Conservation (phyloP, 2,888 invertebrate genomes). For the Lithophane semibrunnea region DNA sequence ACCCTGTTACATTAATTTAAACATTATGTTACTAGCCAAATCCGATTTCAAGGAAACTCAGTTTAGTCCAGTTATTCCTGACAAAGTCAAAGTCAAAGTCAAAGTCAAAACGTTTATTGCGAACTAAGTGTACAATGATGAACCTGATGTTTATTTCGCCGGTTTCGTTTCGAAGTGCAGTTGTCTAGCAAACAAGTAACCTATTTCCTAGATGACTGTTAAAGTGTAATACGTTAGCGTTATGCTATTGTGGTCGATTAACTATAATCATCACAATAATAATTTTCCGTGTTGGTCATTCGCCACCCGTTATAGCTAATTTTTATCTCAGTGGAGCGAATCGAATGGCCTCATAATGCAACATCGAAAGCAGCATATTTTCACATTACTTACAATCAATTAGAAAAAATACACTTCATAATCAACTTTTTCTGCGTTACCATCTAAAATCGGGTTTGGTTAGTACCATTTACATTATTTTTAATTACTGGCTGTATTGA, state of each 20-base stretch:
- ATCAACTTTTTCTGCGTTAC: not conserved
- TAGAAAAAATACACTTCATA: not conserved
- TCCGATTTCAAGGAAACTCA: conserved; percentile 35
- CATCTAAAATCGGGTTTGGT: conserved; percentile 27
- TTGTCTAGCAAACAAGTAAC: conserved; percentile 20
- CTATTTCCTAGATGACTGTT: conserved; percentile 15
- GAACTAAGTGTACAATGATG: too few species aligned
- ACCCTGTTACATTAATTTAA: conserved; percentile 80
- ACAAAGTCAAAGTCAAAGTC: too few species aligned
- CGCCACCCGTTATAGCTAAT: not conserved
- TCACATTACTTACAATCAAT: not conserved
- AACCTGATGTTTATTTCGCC: not conserved
- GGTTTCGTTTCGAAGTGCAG: not conserved
- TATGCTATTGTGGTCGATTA: conserved; percentile 22
- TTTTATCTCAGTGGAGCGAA: conserved; percentile 3
- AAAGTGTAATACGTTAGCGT: conserved; percentile 2
- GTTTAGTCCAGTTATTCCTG: not conserved
- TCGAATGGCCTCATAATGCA: not conserved
- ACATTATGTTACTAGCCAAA: conserved; percentile 48
- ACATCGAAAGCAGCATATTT: not conserved
- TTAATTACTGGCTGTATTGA: conserved; percentile 56
- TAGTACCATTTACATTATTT: conserved; percentile 33
- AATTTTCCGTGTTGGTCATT: not conserved
- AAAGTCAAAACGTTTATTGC: too few species aligned
- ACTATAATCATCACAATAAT: conserved; percentile 17